Conservation (phyloP, 1,140 invertebrate genomes). For the Drosophila nigrodunni region DNA sequence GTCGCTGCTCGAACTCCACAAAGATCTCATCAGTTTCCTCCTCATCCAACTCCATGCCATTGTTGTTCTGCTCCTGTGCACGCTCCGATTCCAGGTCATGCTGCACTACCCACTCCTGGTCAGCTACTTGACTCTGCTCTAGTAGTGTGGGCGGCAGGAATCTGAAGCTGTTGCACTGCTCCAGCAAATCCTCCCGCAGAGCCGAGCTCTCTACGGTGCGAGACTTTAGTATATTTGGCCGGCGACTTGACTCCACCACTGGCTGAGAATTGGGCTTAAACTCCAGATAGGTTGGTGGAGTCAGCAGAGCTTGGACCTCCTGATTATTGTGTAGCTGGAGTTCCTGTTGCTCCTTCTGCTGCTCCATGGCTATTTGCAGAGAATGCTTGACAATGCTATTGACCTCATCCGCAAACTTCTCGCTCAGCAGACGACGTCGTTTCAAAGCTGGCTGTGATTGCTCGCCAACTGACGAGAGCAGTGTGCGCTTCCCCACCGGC, state of each 20-base stretch:
- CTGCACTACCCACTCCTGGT: neutral
- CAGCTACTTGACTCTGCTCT: neutral
- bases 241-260: neutral
- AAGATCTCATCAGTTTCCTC: slow-evolving; percentile 67
- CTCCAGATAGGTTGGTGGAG: slow-evolving; percentile 33
- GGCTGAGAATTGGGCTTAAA: neutral
- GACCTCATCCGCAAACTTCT: slow-evolving; percentile 43
- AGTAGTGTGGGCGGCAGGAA: slow-evolving; percentile 52
- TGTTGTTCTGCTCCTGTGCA: neutral
- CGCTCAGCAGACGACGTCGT: slow-evolving; percentile 47
- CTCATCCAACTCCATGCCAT: neutral
- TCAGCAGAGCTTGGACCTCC: slow-evolving; percentile 17
- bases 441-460: slow-evolving; percentile 38
- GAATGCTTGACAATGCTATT: slow-evolving; percentile 23
- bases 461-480: neutral
- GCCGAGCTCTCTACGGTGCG: neutral
- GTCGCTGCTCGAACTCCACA: slow-evolving; percentile 52
- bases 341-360: neutral
- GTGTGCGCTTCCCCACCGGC: slow-evolving; percentile 51
- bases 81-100: neutral
- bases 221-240: neutral
- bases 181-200: too few relatives aligned
- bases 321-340: neutral
- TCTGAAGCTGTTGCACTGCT: slow-evolving; percentile 11
- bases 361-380: neutral